These are phyloP conservation scores for Drosophila putrida DNA, from an alignment of 2,888 invertebrate genomes.

Conservation along the genomic window DNA sequence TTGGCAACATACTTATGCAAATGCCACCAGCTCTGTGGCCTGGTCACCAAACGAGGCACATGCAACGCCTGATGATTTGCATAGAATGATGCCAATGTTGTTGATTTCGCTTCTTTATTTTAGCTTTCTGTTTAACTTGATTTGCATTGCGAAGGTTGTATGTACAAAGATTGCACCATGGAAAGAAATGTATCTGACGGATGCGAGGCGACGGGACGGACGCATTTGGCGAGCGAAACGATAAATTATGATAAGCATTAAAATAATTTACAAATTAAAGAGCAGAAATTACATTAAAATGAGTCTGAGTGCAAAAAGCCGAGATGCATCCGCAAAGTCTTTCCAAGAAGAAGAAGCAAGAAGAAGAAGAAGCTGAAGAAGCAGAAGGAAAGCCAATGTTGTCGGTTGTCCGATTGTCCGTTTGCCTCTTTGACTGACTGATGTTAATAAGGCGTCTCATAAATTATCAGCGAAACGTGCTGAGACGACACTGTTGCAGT, in stretches of 20 bases:
- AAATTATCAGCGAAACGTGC: conserved; percentile 80
- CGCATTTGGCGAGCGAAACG: conserved; percentile 7
- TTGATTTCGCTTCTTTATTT: neutral
- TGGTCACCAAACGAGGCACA: conserved; percentile 65
- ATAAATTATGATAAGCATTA: conserved; percentile 76
- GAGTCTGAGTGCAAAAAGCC: conserved; percentile 47
- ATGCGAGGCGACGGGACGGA: neutral
- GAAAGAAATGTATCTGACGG: conserved; percentile 16
- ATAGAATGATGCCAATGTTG: conserved; percentile 64
- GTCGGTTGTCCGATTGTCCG: neutral
- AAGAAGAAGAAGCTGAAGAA: too few species aligned
- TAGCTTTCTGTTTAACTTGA: conserved; percentile 35
- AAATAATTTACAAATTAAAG: conserved; percentile 83
- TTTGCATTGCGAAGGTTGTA: conserved; percentile 62
- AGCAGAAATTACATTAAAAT: conserved; percentile 76
- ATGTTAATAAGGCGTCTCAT: conserved; percentile 83
- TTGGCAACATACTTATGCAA: conserved; percentile 80
- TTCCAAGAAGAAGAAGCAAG: conserved; percentile 57
- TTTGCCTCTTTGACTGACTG: conserved; percentile 54
- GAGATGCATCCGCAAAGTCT: conserved; percentile 67
- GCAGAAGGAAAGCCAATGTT: conserved; percentile 56
- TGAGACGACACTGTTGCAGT: conserved; percentile 35
- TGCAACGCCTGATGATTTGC: conserved; percentile 56
- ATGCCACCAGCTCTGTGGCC: conserved; percentile 40
- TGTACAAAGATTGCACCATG: neutral